Evolutionary conservation across 2,888 invertebrate genomes (phyloP).

Genomic region (Agelastica alni): DNA sequence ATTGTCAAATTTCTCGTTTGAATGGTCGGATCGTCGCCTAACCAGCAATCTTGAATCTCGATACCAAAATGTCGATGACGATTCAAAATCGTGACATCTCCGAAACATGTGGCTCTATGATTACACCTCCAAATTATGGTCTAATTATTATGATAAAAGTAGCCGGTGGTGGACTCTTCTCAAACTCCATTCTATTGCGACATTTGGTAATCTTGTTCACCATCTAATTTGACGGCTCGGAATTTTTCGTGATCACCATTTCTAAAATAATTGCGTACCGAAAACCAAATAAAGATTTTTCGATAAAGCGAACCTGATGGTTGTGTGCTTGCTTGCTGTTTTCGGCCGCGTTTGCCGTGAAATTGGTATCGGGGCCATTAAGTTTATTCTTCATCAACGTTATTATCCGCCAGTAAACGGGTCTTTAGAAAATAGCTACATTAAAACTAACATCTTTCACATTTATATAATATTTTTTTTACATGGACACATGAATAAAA

Average conservation of each 20-base stretch:
- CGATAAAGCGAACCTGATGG: conserved; percentile 23
- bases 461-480: too few species aligned
- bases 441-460: too few species aligned
- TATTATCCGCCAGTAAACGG: too few species aligned
- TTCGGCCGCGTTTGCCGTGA: conserved; percentile 24
- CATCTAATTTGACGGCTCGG: conserved; percentile 27
- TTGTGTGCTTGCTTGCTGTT: conserved; percentile 16
- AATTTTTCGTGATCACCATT: conserved; percentile 28
- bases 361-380: conserved; percentile 21
- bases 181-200: conserved; percentile 31
- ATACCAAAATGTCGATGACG: conserved; percentile 26
- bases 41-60: conserved; percentile 17
- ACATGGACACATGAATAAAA: too few species aligned
- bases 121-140: conserved; percentile 30
- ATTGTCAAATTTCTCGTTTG: conserved; percentile 18
- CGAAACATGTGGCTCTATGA: conserved; percentile 30
- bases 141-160: conserved; percentile 30
- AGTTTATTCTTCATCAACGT: too few species aligned
- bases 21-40: conserved; percentile 12
- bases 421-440: too few species aligned
- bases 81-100: conserved; percentile 29
- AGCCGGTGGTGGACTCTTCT: conserved; percentile 25
- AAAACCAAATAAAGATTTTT: conserved; percentile 27
- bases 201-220: conserved; percentile 32
- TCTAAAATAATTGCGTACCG: conserved; percentile 28